Base-by-base conservation (phyloP, 2,888 invertebrate genomes). In the Aphelenchoides bicaudatus region DNA sequence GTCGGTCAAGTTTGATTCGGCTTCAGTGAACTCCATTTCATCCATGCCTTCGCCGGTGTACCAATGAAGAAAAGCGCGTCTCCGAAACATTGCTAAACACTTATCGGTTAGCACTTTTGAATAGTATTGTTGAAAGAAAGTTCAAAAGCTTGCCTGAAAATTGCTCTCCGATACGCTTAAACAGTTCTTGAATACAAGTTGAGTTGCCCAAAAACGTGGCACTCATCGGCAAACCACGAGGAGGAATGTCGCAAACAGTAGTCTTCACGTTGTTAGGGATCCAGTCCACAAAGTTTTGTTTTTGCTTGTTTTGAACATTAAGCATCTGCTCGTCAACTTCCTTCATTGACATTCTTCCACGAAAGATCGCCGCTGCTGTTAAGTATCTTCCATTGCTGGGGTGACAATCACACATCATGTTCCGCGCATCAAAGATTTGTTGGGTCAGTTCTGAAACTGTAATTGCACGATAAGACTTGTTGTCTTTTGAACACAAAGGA, bases 21-120 rank as follows among this genome's bases (percentile, higher is more conserved):
- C n/a, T n/a, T n/a, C n/a, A n/a, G n/a, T n/a, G n/a, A n/a, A n/a
- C n/a, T n/a, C n/a, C n/a, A n/a, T n/a, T n/a, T n/a, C n/a, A n/a
- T n/a, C n/a, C n/a, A n/a, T n/a, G n/a, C n/a, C n/a, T n/a, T n/a
- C n/a, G n/a, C n/a, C n/a, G n/a, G n/a, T n/a, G n/a, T n/a, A n/a
- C n/a, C n/a, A n/a, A n/a, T 92, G 91, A 81, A 92, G 86, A 87
- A 92, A 92, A 80, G 92, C 92, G 82, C 91, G 92, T 74, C 92
- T 66, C 49, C 65, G 65, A 54, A 65, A 65, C 65, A 65, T 65
- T 31, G 65, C 64, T 63, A 25, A 37, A 65, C 27, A n/a, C 4
- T n/a, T n/a, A n/a, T n/a, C n/a, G n/a, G n/a, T n/a, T n/a, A n/a
- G n/a, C n/a, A n/a, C n/a, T n/a, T n/a, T n/a, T n/a, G n/a, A n/a